Evolutionary conservation across 1,140 invertebrate genomes (phyloP), one percentile per base, ranked within the genome.

Genomic region (Homarus americanus): DNA sequence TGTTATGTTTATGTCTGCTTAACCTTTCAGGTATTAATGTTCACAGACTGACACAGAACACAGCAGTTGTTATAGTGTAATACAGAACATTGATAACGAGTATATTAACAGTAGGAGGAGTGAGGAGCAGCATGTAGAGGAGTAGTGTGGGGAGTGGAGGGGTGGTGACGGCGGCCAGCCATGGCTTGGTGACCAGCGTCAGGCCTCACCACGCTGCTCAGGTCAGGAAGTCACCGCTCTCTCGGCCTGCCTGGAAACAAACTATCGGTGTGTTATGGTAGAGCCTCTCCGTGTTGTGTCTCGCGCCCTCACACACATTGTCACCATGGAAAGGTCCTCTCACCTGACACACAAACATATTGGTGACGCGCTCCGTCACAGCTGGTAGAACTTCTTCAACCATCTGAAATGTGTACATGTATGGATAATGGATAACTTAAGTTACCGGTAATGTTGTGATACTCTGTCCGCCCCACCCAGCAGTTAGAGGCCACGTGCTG

Each of bases 401-500:
- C 44, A 32, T 49, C 9, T 86, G 83, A 76, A 53, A 88, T 88
- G 86, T 72, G 58, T 80, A 79, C 75, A 24, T 88, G 86, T 34
- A 69, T 88, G 76, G 86, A 88, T 69, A 88, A 88, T 72, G 86
- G 86, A 49, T 88, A 88, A 88, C 49, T 40, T 75, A 58, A 58
- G 24, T 58, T 15, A 58, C 12, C 24, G 24, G 12, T 58, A 58
- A 58, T 58, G 20, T 24, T 58, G 12, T 58, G 53, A 58, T 58
- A 20, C 53, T 58, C 4, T 58, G 17, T 24, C 20, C 5, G 53
- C 53, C 53, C 12, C 24, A 24, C 17, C 12, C 17, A 58, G 53
- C 17, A 58, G 12, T 24, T 1, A 15, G 5, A 58, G 15, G 24
- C 5, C 17, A 58, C 24, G 53, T 58, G 53, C 20, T 58, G 17